A percentile compares a stretch with the other conserved stretches of the same genome.
phyloP scores from a whole-genome alignment of 2,888 invertebrate species.

The Trichogramma evanescens region DNA sequence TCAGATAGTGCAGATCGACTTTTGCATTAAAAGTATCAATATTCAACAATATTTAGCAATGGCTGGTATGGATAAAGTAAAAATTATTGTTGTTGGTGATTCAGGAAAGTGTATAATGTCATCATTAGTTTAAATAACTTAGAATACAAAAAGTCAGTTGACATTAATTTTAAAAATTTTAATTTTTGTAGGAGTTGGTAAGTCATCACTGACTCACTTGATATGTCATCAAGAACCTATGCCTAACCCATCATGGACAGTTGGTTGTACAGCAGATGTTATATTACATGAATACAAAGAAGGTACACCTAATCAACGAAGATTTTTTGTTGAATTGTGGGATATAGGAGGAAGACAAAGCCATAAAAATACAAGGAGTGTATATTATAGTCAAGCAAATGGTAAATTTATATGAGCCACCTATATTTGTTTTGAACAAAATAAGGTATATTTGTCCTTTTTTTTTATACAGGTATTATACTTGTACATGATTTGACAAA shows the following conservation, averaged over 20 bases:
- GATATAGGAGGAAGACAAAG: conserved; percentile 93
- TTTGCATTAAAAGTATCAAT: conserved; percentile 10
- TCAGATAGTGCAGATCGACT: neutral
- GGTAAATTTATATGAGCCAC: conserved; percentile 51
- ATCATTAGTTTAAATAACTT: no score
- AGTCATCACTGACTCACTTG: conserved; percentile 88
- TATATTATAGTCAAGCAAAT: conserved; percentile 90
- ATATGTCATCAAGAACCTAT: conserved; percentile 83
- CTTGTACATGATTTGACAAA: conserved; percentile 96
- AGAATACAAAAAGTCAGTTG: no score
- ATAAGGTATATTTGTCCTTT: neutral
- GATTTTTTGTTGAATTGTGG: conserved; percentile 92
- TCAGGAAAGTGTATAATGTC: conserved; percentile 56
- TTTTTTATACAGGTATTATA: conserved; percentile 64
- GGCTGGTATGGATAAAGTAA: conserved; percentile 83
- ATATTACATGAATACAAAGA: conserved; percentile 92
- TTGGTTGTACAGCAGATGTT: conserved; percentile 93
- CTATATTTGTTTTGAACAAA: neutral
- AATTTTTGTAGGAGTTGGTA: conserved; percentile 78
- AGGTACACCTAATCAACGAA: conserved; percentile 83
- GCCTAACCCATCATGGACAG: conserved; percentile 86
- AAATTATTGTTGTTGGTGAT: conserved; percentile 87
- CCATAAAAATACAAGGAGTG: conserved; percentile 86
- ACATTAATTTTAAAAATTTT: neutral
- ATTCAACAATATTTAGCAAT: conserved; percentile 46